Percentiles rank a stretch among this genome's conserved stretches.
These are phyloP conservation scores for Caenorhabditis sp. DNA, from an alignment of 2,888 invertebrate species.

Conservation along the genomic window DNA sequence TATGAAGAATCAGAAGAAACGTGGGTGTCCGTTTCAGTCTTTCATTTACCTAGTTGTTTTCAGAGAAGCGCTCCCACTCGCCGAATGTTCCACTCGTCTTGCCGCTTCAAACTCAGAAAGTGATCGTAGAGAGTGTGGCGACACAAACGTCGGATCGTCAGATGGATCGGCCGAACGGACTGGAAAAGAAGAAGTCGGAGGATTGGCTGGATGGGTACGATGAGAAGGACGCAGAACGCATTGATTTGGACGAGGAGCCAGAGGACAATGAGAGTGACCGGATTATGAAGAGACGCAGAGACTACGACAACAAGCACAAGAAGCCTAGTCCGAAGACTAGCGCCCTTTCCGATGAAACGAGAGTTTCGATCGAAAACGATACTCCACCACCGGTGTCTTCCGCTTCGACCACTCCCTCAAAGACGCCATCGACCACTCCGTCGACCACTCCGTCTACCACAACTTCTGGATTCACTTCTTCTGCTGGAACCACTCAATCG, in stretches of 20 bases:
- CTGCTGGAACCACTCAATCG: not conserved
- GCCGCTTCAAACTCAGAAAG: not conserved
- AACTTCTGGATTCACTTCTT: not conserved
- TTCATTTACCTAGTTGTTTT: not conserved
- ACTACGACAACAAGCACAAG: not conserved
- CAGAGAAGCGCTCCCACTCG: not conserved
- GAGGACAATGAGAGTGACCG: conserved; percentile 10
- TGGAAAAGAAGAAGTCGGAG: conserved; percentile 11
- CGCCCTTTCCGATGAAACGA: not conserved
- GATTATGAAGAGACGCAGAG: conserved; percentile 9
- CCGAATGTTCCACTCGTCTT: not conserved
- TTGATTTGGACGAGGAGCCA: conserved; percentile 15
- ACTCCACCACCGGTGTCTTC: not conserved
- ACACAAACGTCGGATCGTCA: conserved; percentile 21
- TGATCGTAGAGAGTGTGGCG: conserved; percentile 15
- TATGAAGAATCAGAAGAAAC: not conserved
- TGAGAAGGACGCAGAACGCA: conserved; percentile 12
- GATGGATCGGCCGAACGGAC: not conserved
- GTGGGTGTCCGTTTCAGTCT: not conserved
- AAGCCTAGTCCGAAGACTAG: not conserved
- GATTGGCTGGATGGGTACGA: conserved; percentile 31
- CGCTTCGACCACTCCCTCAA: not conserved
- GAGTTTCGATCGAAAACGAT: conserved; percentile 32
- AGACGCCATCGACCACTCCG: not conserved
- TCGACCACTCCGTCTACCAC: not conserved